These are phyloP conservation scores for Aphelenchoides besseyi DNA, from an alignment of 1,140 invertebrate genomes.

Conservation along the genomic window DNA sequence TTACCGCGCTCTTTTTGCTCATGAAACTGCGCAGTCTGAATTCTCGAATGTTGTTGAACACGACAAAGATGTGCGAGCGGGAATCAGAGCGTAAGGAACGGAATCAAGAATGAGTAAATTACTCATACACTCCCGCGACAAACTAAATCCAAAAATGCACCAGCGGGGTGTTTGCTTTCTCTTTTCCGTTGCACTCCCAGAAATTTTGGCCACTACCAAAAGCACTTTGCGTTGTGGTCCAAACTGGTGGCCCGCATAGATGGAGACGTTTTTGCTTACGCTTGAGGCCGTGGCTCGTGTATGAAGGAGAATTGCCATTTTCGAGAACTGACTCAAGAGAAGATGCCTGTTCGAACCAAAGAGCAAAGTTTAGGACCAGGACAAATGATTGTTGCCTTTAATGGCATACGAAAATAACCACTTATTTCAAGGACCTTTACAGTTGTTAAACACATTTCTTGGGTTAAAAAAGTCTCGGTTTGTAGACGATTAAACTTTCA, in stretches of 20 bases:
- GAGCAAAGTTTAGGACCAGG: too few relatives aligned
- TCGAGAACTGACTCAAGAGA: neutral
- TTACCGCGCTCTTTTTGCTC: neutral
- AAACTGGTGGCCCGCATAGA: neutral
- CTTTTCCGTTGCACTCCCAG: neutral
- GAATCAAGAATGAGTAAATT: neutral
- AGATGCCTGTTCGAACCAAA: too few relatives aligned
- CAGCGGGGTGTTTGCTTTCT: neutral
- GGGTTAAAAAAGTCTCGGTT: too few relatives aligned
- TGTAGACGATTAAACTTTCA: too few relatives aligned
- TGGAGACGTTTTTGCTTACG: conserved; percentile 2
- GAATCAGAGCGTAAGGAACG: too few relatives aligned
- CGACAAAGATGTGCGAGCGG: too few relatives aligned
- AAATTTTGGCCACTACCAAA: neutral
- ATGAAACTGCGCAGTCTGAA: neutral
- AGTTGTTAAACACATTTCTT: too few relatives aligned
- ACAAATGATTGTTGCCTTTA: too few relatives aligned
- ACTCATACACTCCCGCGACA: neutral
- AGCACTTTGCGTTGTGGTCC: neutral
- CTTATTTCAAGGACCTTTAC: too few relatives aligned
- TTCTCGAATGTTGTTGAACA: too few relatives aligned
- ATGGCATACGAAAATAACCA: too few relatives aligned
- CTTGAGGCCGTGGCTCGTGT: neutral
- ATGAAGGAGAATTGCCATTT: neutral
- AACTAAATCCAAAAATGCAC: neutral